Conservation (phyloP, 2,797 vertebrate genomes). For the Pangasius mekongensis region DNA sequence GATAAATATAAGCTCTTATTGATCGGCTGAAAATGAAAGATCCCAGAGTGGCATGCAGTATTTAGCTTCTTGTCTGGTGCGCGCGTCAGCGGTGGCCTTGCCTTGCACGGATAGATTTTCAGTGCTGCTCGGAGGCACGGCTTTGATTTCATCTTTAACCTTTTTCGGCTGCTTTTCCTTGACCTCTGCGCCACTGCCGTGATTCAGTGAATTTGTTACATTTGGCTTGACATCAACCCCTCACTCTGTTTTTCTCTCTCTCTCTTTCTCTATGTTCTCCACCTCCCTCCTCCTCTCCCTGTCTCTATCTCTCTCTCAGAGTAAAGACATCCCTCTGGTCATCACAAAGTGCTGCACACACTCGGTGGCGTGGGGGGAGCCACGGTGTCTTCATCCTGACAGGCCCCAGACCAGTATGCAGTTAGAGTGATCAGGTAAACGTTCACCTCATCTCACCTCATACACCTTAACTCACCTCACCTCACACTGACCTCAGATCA, state of each 20-base stretch:
- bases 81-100: constrained; percentile 93
- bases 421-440: constrained; percentile 96
- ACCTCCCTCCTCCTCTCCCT: constrained; percentile 34
- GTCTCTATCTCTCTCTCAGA: constrained; percentile 75
- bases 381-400: constrained; percentile 82
- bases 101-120: constrained; percentile 91
- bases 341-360: constrained; percentile 77
- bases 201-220: constrained; percentile 90
- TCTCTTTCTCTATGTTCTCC: constrained; percentile 29
- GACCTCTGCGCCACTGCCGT: constrained; percentile 86
- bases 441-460: constrained; percentile 35
- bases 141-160: constrained; percentile 99
- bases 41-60: constrained; percentile 95
- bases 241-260: constrained; percentile 35
- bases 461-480: not conserved
- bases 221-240: constrained; percentile 80
- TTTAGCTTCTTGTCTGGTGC: constrained; percentile 96
- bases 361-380: constrained; percentile 75
- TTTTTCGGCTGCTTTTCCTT: constrained; percentile 94
- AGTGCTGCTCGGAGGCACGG: constrained; percentile 81
- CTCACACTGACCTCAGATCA: constrained; percentile 18
- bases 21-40: constrained; percentile 99
- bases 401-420: constrained; percentile 95
- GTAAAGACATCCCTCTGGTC: constrained; percentile 76
- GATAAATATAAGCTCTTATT: constrained; percentile 99